Percentiles rank a stretch among this genome's conserved stretches.
Evolutionary conservation across 2,113 vertebrate genomes (phyloP).

Genomic region (Leptobrachium ailaonicum): DNA sequence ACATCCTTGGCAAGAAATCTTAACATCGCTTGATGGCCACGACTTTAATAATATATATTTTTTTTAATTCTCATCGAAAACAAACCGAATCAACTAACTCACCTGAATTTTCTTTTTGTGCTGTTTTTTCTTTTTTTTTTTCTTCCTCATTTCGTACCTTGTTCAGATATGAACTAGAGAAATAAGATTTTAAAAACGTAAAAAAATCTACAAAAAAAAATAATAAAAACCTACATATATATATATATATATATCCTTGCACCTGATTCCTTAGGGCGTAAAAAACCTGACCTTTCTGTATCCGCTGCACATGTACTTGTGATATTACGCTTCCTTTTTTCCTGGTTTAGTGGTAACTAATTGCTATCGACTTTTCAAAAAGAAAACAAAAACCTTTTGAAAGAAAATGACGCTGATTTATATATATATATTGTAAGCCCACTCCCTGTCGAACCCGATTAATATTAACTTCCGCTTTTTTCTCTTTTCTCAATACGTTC

Average conservation of each 20-base stretch:
- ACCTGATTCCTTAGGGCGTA: constrained; percentile 23
- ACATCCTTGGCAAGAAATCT: constrained; percentile 13
- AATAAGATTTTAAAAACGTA: neutral
- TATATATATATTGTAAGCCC: constrained; percentile 48
- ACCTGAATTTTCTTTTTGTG: neutral
- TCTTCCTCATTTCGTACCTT: constrained; percentile 4
- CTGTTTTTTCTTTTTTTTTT: too few relatives aligned
- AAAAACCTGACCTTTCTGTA: constrained; percentile 40
- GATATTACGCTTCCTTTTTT: constrained; percentile 59
- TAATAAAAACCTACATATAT: constrained; percentile 22
- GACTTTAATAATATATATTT: constrained; percentile 51
- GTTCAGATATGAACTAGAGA: constrained; percentile 56
- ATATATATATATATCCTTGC: neutral
- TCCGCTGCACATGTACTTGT: constrained; percentile 57
- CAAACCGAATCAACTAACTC: constrained; percentile 36
- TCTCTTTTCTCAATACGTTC: constrained; percentile 1
- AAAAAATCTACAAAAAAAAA: neutral
- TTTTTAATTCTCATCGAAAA: constrained; percentile 53
- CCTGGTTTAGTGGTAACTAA: constrained; percentile 64
- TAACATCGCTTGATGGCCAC: constrained; percentile 50
- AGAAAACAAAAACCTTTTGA: constrained; percentile 40
- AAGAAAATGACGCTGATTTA: constrained; percentile 36
- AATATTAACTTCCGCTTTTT: constrained; percentile 43
- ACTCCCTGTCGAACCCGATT: constrained; percentile 37
- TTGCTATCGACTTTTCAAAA: constrained; percentile 63